These are phyloP conservation scores for Aix galericulata DNA, from an alignment of 2,113 vertebrate genomes.

Conservation along the genomic window DNA sequence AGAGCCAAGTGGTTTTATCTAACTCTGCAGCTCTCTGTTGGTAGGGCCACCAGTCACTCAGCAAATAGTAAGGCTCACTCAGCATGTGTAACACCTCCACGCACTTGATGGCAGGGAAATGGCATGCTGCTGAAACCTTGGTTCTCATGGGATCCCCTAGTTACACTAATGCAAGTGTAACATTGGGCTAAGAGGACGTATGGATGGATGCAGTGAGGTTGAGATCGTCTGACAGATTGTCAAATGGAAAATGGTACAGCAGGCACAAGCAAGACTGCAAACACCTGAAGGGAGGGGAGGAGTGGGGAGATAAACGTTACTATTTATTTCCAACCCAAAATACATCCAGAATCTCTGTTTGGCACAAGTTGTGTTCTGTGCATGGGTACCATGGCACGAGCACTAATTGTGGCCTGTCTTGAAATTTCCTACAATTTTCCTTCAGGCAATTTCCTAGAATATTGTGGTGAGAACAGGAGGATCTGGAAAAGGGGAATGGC, in stretches of 20 bases:
- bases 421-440: too few species aligned
- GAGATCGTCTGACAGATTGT: background rate
- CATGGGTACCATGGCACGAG: background rate
- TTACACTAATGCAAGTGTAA: too few species aligned
- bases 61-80: background rate
- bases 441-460: background rate
- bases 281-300: background rate
- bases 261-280: background rate
- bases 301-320: background rate
- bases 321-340: background rate
- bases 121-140: background rate
- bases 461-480: background rate
- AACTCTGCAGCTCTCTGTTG: background rate
- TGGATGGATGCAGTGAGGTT: background rate
- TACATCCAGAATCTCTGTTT: background rate
- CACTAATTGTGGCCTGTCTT: background rate
- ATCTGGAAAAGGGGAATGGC: background rate
- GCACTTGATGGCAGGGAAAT: background rate
- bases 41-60: background rate
- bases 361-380: background rate
- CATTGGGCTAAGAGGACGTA: fast-evolving
- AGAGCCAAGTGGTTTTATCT: background rate
- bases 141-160: background rate
- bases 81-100: background rate
- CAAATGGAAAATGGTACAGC: background rate